These are phyloP conservation scores for Tursiops truncatus DNA, from an alignment of 2,113 vertebrate species.

Conservation along the genomic window DNA sequence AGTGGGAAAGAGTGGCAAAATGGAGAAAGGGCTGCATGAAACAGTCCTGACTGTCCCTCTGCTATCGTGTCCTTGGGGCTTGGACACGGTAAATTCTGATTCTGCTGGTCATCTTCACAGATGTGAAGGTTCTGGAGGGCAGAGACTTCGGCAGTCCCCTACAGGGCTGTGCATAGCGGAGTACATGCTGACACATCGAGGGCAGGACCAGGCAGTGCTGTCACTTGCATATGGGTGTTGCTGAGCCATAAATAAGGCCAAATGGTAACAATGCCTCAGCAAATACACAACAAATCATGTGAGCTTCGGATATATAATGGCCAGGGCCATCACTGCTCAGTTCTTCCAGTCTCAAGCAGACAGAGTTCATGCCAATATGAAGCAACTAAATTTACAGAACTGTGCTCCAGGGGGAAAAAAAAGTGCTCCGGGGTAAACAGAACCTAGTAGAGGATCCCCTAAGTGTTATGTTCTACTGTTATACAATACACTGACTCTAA, in stretches of 20 bases:
- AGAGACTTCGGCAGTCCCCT: neutral
- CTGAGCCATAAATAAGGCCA: neutral
- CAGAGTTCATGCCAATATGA: neutral
- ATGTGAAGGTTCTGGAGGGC: neutral
- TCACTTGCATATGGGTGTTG: neutral
- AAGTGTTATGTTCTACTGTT: neutral
- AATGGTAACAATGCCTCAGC: neutral
- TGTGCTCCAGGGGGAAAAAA: neutral
- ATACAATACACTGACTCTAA: neutral
- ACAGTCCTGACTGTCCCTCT: neutral
- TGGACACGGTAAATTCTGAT: neutral
- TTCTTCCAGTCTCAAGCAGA: neutral
- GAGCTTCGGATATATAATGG: neutral
- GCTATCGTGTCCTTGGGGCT: neutral
- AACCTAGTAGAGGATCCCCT: neutral
- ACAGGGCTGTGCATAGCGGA: neutral
- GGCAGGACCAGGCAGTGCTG: neutral
- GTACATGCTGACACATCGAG: neutral
- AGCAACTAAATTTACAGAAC: slow-evolving; percentile 15
- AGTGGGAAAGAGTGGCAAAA: neutral
- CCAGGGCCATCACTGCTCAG: neutral
- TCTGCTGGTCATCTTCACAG: neutral
- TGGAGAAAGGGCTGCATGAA: neutral
- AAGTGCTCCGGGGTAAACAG: neutral
- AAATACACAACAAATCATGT: neutral